Evolutionary conservation across 2,113 vertebrate species (phyloP).

Genomic region (Carettochelys insculpta): DNA sequence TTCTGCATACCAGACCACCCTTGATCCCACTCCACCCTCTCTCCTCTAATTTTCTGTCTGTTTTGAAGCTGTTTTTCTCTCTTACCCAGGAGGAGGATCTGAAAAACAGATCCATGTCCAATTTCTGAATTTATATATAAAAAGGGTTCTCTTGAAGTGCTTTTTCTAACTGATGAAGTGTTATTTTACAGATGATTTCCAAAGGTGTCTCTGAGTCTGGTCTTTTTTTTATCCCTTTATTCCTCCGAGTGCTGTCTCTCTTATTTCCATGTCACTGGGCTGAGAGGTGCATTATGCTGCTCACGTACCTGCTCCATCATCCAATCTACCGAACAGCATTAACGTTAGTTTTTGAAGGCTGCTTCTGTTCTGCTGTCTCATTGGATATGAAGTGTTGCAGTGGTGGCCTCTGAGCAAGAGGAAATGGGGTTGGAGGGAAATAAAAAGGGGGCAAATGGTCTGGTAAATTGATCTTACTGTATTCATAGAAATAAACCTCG

Average conservation of each 20-base stretch:
- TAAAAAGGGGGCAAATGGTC: neutral
- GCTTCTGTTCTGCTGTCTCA: neutral
- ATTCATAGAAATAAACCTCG: slow-evolving; percentile 7
- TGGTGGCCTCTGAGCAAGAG: neutral
- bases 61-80: neutral
- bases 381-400: neutral
- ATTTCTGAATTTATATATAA: neutral
- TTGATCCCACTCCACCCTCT: neutral
- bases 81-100: neutral
- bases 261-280: neutral
- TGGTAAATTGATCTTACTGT: neutral
- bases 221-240: neutral
- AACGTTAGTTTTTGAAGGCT: rapidly evolving
- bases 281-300: neutral
- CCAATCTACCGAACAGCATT: neutral
- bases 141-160: neutral
- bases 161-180: neutral
- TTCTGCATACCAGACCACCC: neutral
- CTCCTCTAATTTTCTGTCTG: neutral
- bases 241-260: neutral
- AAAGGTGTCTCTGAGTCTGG: neutral
- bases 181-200: neutral
- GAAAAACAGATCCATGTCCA: neutral
- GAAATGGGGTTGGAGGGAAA: neutral
- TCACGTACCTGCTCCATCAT: neutral